Conservation (phyloP, 2,113 vertebrate species). For the Galeopterus variegatus region DNA sequence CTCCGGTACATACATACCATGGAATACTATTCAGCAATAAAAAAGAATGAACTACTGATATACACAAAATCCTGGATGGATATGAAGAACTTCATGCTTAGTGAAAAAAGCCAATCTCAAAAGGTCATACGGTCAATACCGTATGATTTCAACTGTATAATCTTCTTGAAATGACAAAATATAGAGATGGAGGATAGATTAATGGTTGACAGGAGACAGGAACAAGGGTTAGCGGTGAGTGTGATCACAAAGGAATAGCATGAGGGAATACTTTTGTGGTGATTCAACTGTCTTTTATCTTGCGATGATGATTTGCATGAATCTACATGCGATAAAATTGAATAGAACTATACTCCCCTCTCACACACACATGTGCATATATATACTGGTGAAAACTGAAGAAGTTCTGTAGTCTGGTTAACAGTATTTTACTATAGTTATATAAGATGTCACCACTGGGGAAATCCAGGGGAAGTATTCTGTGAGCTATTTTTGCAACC, state of each 20-base stretch:
- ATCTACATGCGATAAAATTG: not conserved
- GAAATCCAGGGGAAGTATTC: not conserved
- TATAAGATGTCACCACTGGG: not conserved
- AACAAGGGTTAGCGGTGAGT: not conserved
- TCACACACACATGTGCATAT: not conserved
- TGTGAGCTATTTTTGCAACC: not conserved
- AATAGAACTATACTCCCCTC: not conserved
- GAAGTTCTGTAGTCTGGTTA: not conserved
- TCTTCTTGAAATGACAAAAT: slow-evolving; percentile 42
- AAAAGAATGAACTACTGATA: too few species aligned
- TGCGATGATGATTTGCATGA: slow-evolving; percentile 1
- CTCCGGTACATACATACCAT: not conserved
- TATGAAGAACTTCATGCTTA: slow-evolving; percentile 1
- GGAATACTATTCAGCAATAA: not conserved
- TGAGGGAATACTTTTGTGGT: not conserved
- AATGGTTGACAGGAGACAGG: not conserved
- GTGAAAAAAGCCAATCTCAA: not conserved
- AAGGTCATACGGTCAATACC: not conserved
- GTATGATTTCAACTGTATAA: slow-evolving; percentile 17
- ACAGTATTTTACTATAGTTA: not conserved
- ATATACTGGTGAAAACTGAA: not conserved
- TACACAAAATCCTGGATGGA: not conserved
- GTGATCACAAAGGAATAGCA: not conserved
- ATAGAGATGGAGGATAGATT: not conserved
- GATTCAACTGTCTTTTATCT: not conserved